phyloP scores from a whole-genome alignment of 2,113 vertebrate genomes.

The Phocoena phocoena region DNA sequence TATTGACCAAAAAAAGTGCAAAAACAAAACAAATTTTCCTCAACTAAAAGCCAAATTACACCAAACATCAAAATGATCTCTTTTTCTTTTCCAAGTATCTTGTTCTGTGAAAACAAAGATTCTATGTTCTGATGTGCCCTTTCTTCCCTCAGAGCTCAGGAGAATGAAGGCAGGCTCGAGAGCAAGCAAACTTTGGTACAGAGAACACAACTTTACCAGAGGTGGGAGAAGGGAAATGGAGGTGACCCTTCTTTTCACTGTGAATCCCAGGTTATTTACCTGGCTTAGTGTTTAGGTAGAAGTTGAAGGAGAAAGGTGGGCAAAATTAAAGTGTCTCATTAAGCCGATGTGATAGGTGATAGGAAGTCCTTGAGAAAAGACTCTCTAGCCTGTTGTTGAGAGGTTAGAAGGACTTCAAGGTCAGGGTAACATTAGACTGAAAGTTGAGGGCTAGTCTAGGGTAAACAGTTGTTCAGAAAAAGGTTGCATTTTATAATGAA shows the following conservation, averaged over 20 bases:
- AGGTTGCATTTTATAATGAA: neutral
- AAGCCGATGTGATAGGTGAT: neutral
- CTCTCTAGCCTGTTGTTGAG: neutral
- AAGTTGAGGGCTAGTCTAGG: neutral
- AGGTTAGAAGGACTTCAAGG: neutral
- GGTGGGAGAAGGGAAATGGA: neutral
- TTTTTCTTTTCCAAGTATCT: neutral
- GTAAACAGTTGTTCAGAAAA: neutral
- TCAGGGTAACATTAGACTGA: neutral
- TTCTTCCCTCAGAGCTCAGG: neutral
- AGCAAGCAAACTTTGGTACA: neutral
- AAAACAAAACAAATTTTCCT: neutral
- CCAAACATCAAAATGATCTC: neutral
- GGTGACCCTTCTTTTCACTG: neutral
- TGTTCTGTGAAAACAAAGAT: neutral
- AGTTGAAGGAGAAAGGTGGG: neutral
- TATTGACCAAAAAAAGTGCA: neutral
- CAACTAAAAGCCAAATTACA: constrained; percentile 33
- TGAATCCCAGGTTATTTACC: neutral
- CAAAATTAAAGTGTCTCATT: neutral
- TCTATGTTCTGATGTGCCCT: neutral
- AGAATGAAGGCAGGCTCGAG: neutral
- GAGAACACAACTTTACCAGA: neutral
- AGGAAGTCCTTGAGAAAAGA: neutral
- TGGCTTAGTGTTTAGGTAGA: neutral